Base-by-base conservation (phyloP, 2,797 vertebrate genomes). In the Chloroceryle inda region DNA sequence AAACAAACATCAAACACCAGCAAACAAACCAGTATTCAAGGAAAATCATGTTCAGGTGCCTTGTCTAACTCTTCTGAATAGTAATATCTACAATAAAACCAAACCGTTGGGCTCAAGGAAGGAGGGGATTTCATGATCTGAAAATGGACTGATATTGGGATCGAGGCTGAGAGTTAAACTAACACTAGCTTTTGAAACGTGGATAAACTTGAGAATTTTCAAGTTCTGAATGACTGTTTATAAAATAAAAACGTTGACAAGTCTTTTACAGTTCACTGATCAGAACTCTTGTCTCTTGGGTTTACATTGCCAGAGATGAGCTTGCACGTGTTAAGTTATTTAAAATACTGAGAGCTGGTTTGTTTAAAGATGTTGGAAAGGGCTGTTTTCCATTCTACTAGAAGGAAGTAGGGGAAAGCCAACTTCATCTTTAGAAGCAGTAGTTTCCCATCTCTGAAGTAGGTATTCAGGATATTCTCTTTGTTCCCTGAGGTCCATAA, bases 171-270 rank as follows among this genome's bases (percentile, higher is more conserved):
- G 59, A 27, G 24, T 47, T 84, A 67, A 85, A 26, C 23, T 61
- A 50, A 47, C 6, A 33, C 52, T 89, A 50, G 27, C 16, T 49
- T 53, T 59, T 20, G 58, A 79, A 89, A 83, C 47, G 56, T 37
- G 38, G 68, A 86, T 88, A 47, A 91, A 6, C 26, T 61, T 52
- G 53, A 59, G 64, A 83, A 63, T 40, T 88, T 75, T 58, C 3
- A 37, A 45, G 49, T 87, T 95, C 59, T 82, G 56, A 80, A 88
- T 77, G 14, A 27, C 26, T 71, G 33, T 68, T 95, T 85, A 77
- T 88, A 33, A 76, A 87, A 85, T 88, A 87, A 89, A 85, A 92
- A 81, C 67, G 59, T 89, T 85, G 64, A 81, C 6, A 16, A 88
- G 56, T 75, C 24, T n/a, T 62, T 88, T 68, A 90, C 31, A 68